Percentiles rank a stretch among this genome's conserved stretches.
phyloP scores from a whole-genome alignment of 2,888 invertebrate species.

The Drepanosiphum platanoidis region DNA sequence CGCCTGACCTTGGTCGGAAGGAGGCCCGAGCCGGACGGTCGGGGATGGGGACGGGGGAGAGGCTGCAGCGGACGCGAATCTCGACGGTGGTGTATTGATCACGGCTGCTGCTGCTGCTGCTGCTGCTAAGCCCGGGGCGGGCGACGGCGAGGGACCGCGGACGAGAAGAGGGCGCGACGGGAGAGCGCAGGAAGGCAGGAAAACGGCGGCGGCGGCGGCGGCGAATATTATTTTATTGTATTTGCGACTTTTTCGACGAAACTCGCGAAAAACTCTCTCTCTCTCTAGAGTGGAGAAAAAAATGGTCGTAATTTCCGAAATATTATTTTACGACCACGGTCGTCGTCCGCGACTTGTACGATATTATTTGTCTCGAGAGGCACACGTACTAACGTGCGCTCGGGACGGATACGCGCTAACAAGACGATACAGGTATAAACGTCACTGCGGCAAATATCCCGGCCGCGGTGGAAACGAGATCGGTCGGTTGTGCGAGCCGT shows the following conservation, averaged over 20 bases:
- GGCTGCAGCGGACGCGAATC: conserved; percentile 18
- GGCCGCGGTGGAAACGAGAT: no score
- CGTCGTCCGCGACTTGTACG: no score
- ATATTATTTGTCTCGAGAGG: no score
- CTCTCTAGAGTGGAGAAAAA: no score
- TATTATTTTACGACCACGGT: no score
- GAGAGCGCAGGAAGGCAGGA: neutral
- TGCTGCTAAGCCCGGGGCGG: conserved; percentile 19
- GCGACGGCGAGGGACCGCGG: neutral
- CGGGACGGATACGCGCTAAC: no score
- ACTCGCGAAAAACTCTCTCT: neutral
- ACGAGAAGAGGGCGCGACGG: neutral
- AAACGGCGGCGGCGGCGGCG: neutral
- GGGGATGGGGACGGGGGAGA: neutral
- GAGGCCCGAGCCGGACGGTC: neutral
- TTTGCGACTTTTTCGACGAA: neutral
- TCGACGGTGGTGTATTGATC: conserved; percentile 45
- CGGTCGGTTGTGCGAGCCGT: no score
- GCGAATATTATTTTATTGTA: neutral
- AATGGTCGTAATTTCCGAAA: no score
- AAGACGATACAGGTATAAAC: no score
- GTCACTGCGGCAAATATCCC: no score
- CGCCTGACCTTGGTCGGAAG: conserved; percentile 8
- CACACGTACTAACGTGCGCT: no score
- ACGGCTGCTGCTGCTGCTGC: conserved; percentile 12